A percentile compares a stretch with the other conserved stretches of the same genome.
These are phyloP conservation scores for human (Homo sapiens) DNA, from an alignment of 2,113 vertebrate genomes.

Conservation along the genomic window GRCh38 chr14:78608501-78609000, in stretches of 20 bases:
- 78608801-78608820: background rate
- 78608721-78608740: background rate
- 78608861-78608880: background rate
- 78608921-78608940: accelerated
- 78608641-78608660: background rate
- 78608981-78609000: background rate
- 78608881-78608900: background rate
- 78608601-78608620: background rate
- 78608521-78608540: background rate
- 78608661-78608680: background rate
- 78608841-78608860: background rate
- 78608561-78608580: background rate
- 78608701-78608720: background rate
- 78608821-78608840: background rate
- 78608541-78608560: background rate
- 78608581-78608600: background rate
- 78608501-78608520: background rate
- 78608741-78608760: background rate
- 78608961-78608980: background rate
- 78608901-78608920: background rate
- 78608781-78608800: background rate
- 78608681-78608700: background rate
- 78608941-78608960: background rate
- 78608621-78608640: background rate
- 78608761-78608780: background rate